These are phyloP conservation scores for Lacerta bilineata DNA, from an alignment of 2,797 vertebrate genomes.

Conservation along the genomic window DNA sequence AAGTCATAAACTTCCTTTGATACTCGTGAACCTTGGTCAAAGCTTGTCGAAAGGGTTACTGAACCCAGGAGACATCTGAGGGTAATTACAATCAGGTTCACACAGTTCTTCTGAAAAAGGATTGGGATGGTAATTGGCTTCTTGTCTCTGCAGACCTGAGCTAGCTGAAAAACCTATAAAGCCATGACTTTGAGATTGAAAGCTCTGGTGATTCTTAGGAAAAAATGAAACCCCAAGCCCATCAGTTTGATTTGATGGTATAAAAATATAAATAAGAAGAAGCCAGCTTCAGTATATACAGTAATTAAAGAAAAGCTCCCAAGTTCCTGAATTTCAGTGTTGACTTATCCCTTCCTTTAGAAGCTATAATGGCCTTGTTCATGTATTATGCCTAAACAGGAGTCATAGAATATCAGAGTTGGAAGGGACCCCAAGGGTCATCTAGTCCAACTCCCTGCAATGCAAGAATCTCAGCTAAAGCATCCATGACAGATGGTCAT, in stretches of 20 bases:
- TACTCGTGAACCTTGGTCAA: constrained; percentile 11
- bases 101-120: not conserved
- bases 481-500: too few relatives aligned
- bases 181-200: constrained; percentile 4
- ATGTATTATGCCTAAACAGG: not conserved
- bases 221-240: not conserved
- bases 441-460: too few relatives aligned
- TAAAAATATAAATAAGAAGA: not conserved
- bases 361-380: not conserved
- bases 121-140: constrained; percentile 20
- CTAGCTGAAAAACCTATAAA: constrained; percentile 15
- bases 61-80: constrained; percentile 3
- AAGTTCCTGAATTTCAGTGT: not conserved
- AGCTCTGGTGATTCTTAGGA: not conserved
- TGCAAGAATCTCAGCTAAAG: too few relatives aligned
- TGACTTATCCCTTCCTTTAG: not conserved
- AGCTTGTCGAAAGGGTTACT: constrained; percentile 14
- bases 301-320: not conserved
- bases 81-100: constrained; percentile 21
- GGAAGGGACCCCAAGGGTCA: too few relatives aligned
- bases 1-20: constrained; percentile 17
- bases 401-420: too few relatives aligned
- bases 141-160: not conserved
- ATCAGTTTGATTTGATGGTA: constrained; percentile 7
- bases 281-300: not conserved